Evolutionary conservation across 1,140 invertebrate genomes (phyloP).

Genomic region (Ips nitidus): DNA sequence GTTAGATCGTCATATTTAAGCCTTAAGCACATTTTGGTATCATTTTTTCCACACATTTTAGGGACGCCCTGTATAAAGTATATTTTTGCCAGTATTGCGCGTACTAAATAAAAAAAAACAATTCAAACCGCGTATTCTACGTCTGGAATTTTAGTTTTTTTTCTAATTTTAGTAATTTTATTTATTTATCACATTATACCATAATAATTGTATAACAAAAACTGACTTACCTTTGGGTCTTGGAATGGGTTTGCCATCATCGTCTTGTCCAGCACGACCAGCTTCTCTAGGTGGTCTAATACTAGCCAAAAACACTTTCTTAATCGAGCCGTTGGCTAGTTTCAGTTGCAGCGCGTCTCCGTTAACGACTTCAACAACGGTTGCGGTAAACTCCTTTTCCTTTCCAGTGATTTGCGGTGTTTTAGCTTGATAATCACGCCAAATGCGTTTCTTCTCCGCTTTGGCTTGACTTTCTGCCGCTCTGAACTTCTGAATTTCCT

Average conservation of each 20-base stretch:
- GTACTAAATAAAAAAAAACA: background rate
- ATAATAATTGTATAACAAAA: too few species aligned
- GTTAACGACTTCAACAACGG: conserved; percentile 90
- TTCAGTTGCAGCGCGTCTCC: conserved; percentile 91
- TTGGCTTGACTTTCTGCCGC: conserved; percentile 86
- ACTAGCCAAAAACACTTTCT: conserved; percentile 95
- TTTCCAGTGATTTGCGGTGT: conserved; percentile 70
- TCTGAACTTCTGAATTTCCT: conserved; percentile 74
- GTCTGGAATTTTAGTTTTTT: background rate
- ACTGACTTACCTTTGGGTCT: conserved; percentile 27
- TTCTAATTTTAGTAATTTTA: background rate
- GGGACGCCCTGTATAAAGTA: too few species aligned
- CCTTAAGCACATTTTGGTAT: too few species aligned
- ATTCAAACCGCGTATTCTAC: too few species aligned
- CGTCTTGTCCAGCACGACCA: conserved; percentile 54
- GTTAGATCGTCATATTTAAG: too few species aligned
- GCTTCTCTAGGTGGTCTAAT: conserved; percentile 86
- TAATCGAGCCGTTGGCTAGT: conserved; percentile 71
- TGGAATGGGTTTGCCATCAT: conserved; percentile 53
- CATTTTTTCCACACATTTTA: too few species aligned
- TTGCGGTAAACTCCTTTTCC: conserved; percentile 82
- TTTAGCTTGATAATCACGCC: conserved; percentile 67
- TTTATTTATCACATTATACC: background rate
- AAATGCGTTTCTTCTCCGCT: conserved; percentile 55
- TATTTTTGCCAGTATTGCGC: too few species aligned